Evolutionary conservation across 1,140 invertebrate genomes (phyloP).

Genomic region (Mya arenaria): DNA sequence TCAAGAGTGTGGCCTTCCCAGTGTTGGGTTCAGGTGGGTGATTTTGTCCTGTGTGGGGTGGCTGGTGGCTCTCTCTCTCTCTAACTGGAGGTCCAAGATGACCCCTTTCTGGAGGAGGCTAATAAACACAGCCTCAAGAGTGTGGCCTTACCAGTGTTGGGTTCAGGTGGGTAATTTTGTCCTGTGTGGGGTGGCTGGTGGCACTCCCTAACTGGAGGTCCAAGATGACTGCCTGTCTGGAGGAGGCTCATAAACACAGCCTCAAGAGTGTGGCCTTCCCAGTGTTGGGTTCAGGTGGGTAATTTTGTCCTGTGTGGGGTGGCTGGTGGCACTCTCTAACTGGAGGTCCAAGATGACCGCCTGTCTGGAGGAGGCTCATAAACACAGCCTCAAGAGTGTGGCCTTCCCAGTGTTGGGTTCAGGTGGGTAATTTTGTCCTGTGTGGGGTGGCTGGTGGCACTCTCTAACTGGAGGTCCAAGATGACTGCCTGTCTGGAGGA

Average conservation of each 20-base stretch:
- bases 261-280: constrained; percentile 45
- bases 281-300: constrained; percentile 32
- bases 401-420: constrained; percentile 43
- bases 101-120: constrained; percentile 26
- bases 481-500: constrained; percentile 34
- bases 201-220: constrained; percentile 13
- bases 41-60: neutral
- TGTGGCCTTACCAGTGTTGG: constrained; percentile 42
- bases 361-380: constrained; percentile 37
- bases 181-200: constrained; percentile 16
- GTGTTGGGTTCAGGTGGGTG: constrained; percentile 28
- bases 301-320: too few species aligned
- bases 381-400: constrained; percentile 19
- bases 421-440: too few species aligned
- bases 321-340: constrained; percentile 10
- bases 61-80: constrained; percentile 8
- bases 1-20: constrained; percentile 43
- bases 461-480: constrained; percentile 28
- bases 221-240: constrained; percentile 31
- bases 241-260: constrained; percentile 25
- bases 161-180: constrained; percentile 31
- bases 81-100: constrained; percentile 38
- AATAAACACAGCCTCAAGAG: constrained; percentile 24
- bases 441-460: constrained; percentile 5
- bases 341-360: constrained; percentile 32